Evolutionary conservation across 2,888 invertebrate genomes (phyloP).

Genomic region (Calameuta pallipes): DNA sequence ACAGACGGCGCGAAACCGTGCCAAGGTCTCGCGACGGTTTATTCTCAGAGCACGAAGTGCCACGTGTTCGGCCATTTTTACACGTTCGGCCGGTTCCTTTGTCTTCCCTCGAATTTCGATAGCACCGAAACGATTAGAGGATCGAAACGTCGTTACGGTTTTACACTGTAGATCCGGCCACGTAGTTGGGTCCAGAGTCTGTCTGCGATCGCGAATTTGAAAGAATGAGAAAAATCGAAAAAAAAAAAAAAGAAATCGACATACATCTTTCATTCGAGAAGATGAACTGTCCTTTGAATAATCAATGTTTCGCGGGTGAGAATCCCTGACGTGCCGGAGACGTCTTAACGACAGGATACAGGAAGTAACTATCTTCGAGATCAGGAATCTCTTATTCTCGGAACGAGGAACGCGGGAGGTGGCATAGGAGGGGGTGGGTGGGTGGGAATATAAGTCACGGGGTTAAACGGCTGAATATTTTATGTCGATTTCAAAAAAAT

Average conservation of each 20-base stretch:
- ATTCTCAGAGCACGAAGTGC: constrained; percentile 32
- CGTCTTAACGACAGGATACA: neutral
- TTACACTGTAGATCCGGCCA: neutral
- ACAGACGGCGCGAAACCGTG: constrained; percentile 37
- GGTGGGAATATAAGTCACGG: too few species aligned
- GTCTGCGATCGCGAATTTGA: neutral
- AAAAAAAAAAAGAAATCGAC: neutral
- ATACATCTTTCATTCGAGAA: neutral
- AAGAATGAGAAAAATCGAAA: neutral
- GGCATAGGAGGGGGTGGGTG: neutral
- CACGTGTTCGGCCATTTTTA: constrained; percentile 21
- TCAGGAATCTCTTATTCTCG: constrained; percentile 21
- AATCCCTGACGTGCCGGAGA: neutral
- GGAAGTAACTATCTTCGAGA: constrained; percentile 19
- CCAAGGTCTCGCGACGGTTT: constrained; percentile 43
- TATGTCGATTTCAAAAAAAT: too few species aligned
- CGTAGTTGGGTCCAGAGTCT: neutral
- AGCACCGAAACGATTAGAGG: neutral
- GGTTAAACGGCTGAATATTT: too few species aligned
- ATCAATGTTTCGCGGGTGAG: neutral
- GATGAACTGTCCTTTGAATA: neutral
- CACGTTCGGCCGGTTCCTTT: neutral
- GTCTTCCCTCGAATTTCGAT: neutral
- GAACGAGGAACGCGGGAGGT: constrained; percentile 11
- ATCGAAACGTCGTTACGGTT: neutral